A percentile compares a stretch with the other conserved stretches of the same genome.
phyloP scores from a whole-genome alignment of 1,140 invertebrate genomes.

The Zaprionus lachaisei region DNA sequence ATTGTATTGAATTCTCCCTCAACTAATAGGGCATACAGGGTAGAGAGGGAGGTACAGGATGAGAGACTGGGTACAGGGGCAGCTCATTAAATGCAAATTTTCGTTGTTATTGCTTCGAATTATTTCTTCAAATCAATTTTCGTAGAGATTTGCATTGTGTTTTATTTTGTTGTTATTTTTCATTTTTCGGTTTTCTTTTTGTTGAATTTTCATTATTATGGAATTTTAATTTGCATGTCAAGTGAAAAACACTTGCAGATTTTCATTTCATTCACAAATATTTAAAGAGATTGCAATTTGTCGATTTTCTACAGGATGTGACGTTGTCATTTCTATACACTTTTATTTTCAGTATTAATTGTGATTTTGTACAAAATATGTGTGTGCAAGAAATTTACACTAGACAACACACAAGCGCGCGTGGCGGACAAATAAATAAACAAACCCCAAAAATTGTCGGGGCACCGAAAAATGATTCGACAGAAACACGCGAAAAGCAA shows the following conservation, averaged over 20 bases:
- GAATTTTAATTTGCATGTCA: slow-evolving; percentile 58
- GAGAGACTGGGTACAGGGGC: neutral
- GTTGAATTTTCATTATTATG: slow-evolving; percentile 33
- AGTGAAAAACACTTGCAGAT: slow-evolving; percentile 32
- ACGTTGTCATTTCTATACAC: neutral
- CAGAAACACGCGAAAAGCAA: slow-evolving; percentile 69
- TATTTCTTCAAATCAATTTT: slow-evolving; percentile 55
- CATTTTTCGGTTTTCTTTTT: slow-evolving; percentile 12
- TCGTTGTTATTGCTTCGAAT: slow-evolving; percentile 28
- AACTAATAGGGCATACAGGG: neutral
- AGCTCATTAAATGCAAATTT: slow-evolving; percentile 78
- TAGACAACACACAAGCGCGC: slow-evolving; percentile 13
- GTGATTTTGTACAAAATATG: slow-evolving; percentile 17
- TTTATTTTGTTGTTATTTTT: neutral
- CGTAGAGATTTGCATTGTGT: slow-evolving; percentile 1
- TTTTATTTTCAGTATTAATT: slow-evolving; percentile 9
- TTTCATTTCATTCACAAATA: slow-evolving; percentile 29
- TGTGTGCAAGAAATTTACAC: slow-evolving; percentile 28
- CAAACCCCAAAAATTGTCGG: slow-evolving; percentile 29
- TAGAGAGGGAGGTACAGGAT: neutral
- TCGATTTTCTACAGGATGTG: slow-evolving; percentile 1
- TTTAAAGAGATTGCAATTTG: slow-evolving; percentile 7
- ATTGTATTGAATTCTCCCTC: slow-evolving; percentile 13
- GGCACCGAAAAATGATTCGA: slow-evolving; percentile 31
- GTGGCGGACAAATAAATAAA: slow-evolving; percentile 39